Base-by-base conservation (phyloP, 2,113 vertebrate genomes). In the Trematomus loennbergii region DNA sequence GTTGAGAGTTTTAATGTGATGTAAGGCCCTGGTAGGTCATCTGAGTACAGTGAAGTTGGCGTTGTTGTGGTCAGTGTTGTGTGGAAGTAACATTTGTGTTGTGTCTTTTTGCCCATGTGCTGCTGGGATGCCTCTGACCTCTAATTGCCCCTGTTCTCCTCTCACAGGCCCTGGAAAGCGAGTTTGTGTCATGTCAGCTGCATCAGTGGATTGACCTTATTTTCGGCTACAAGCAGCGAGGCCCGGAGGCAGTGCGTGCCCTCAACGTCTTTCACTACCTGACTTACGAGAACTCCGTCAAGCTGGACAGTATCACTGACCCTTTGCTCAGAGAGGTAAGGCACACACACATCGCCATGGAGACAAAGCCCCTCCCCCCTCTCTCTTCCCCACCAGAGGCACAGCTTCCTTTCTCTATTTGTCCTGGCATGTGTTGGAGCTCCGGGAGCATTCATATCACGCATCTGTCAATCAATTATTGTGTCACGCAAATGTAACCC, bases 181-280 rank as follows among this genome's bases (percentile, higher is more conserved):
- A 99, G 91, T 99, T 99, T 95, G 98, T 99, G 82, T 99, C 98
- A 75, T 99, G 98, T 95, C 98, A 99, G 10, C 97, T 99, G 88
- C 98, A 99, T 93, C 98, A 99, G 91, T 99, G 98, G 98, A 97
- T 99, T 87, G 98, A 99, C 94, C 97, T 99, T 89, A 96, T 99
- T 94, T 99, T 99, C 93, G 97, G 98, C 93, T 99, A 99, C 93
- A 99, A 99, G 92, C 98, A 99, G 90, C 95, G 98, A 78, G 98
- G 98, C 68, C 98, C 98, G 1, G 97, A 99, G 94, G 98, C 98
- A 0, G 96, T 96, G 66, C 96, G 98, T 7, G 97, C 97, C 58
- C 97, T 99, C 92, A 99, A 99, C 9, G 96, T 99, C 94, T 99
- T 99, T 86, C 97, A 98, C 95, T 96, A 97, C 92, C 92, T 99